A percentile compares a stretch with the other conserved stretches of the same genome.
Conservation (phyloP, 2,888 invertebrate species). For the Tillus elongatus region DNA sequence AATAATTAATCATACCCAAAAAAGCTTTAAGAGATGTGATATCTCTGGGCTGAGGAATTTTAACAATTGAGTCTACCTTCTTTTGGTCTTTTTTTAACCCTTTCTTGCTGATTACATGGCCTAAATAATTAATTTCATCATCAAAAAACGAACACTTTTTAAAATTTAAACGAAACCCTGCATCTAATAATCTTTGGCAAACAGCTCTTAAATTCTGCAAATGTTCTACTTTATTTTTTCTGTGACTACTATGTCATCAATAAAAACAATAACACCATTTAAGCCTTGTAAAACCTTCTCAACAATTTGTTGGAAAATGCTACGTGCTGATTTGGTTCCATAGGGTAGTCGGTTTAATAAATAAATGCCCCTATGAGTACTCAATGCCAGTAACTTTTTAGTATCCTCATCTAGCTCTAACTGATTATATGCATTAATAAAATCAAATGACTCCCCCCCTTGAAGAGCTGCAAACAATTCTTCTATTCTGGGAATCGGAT, state of each 20-base stretch:
- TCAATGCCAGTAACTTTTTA: conserved; percentile 10
- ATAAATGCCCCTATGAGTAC: conserved; percentile 26
- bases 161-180: conserved; percentile 22
- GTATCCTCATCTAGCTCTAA: conserved; percentile 13
- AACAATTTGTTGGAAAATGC: conserved; percentile 31
- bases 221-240: conserved; percentile 21
- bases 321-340: conserved; percentile 31
- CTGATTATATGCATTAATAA: conserved; percentile 17
- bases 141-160: conserved; percentile 29
- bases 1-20: conserved; percentile 15
- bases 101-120: conserved; percentile 20
- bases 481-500: background rate
- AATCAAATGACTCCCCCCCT: conserved; percentile 9
- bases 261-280: conserved; percentile 12
- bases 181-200: conserved; percentile 18
- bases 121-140: conserved; percentile 26
- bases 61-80: conserved; percentile 14
- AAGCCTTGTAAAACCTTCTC: conserved; percentile 16
- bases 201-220: conserved; percentile 19
- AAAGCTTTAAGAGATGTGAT: conserved; percentile 11
- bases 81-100: conserved; percentile 15
- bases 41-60: conserved; percentile 9
- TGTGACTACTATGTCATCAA: conserved; percentile 25
- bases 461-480: conserved; percentile 2
- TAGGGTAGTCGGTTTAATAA: conserved; percentile 32